A percentile compares a stretch with the other conserved stretches of the same genome.
phyloP scores from a whole-genome alignment of 2,113 vertebrate genomes.

The Acrocephalus arundinaceus region DNA sequence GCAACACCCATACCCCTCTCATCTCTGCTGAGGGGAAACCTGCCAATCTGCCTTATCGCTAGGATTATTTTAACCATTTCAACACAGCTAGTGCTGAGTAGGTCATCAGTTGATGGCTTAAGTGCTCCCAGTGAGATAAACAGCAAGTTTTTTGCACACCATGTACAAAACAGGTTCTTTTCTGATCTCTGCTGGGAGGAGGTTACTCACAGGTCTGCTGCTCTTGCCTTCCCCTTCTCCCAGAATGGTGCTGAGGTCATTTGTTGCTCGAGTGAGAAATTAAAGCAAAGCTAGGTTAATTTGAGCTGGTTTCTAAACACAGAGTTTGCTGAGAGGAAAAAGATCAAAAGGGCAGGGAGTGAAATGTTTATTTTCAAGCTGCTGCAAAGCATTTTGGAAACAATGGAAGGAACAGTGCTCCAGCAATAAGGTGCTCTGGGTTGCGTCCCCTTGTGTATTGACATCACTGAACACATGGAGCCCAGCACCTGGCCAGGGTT shows the following conservation, averaged over 20 bases:
- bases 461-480: neutral
- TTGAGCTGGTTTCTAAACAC: conserved; percentile 27
- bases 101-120: neutral
- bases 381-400: conserved; percentile 23
- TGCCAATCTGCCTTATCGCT: neutral
- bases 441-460: neutral
- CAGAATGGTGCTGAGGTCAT: conserved; percentile 6
- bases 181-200: neutral
- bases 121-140: conserved; percentile 1
- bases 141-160: neutral
- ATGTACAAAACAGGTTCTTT: neutral
- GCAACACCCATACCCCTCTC: neutral
- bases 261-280: neutral
- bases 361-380: conserved; percentile 50
- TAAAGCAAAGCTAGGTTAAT: conserved; percentile 37
- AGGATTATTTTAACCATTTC: neutral
- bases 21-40: neutral
- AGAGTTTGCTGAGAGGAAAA: conserved; percentile 1
- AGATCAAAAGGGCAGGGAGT: neutral
- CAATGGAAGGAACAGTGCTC: conserved; percentile 42
- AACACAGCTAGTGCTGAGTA: neutral
- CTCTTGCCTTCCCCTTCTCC: neutral
- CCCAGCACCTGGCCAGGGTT: neutral
- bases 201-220: neutral
- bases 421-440: neutral